These are phyloP conservation scores for Cygnus atratus DNA, from an alignment of 2,113 vertebrate species.

Conservation along the genomic window DNA sequence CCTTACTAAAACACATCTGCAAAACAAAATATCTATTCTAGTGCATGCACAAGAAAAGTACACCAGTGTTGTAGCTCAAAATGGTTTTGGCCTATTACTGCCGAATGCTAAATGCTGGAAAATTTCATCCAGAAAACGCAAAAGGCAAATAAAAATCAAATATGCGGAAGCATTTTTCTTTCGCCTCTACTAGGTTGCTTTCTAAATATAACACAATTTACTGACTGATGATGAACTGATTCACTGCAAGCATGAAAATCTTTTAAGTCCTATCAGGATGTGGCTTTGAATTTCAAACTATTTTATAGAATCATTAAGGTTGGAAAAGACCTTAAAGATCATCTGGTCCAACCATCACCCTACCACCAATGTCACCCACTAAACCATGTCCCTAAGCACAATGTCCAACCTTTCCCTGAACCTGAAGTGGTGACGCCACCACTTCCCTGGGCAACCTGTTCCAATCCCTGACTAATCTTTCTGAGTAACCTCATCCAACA, in stretches of 20 bases:
- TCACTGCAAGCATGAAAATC: background rate
- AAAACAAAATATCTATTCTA: background rate
- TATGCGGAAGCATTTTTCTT: background rate
- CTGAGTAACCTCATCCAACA: background rate
- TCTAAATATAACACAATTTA: background rate
- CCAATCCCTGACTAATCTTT: no score
- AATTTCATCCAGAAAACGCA: background rate
- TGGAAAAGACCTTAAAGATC: no score
- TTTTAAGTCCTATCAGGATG: background rate
- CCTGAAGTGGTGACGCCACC: no score
- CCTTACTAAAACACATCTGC: background rate
- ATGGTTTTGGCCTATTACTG: background rate
- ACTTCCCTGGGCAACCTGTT: no score
- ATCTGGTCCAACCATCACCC: no score
- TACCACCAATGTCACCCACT: no score
- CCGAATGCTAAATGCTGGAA: background rate
- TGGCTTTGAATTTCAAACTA: background rate
- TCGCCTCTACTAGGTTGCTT: background rate
- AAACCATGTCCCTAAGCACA: no score
- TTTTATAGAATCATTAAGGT: background rate
- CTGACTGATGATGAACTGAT: background rate
- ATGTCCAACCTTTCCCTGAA: no score
- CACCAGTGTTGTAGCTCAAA: background rate
- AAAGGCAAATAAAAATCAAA: background rate
- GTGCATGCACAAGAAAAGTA: background rate